These are phyloP conservation scores for Pseudoatta argentina DNA, from an alignment of 1,140 invertebrate species.

Conservation along the genomic window DNA sequence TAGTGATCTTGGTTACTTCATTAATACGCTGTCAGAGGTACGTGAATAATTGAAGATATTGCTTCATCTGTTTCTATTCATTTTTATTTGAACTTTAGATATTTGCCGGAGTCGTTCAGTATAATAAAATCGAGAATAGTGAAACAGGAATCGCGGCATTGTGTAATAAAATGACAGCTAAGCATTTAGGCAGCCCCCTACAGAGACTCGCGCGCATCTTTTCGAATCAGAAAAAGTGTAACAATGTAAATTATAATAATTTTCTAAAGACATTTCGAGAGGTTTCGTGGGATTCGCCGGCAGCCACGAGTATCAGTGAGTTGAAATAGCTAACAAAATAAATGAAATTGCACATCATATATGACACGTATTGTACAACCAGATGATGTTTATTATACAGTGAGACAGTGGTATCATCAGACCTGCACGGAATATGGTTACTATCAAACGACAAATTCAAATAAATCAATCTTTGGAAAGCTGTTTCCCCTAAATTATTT, in stretches of 20 bases:
- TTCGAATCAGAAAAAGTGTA: background rate
- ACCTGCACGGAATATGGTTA: conserved; percentile 95
- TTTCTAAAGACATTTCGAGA: conserved; percentile 52
- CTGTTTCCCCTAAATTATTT: conserved; percentile 88
- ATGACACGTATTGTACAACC: background rate
- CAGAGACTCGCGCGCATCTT: conserved; percentile 74
- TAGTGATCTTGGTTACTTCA: conserved; percentile 86
- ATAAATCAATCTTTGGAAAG: conserved; percentile 89
- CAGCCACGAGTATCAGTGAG: conserved; percentile 44
- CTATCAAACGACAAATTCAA: conserved; percentile 90
- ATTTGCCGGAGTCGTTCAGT: conserved; percentile 87
- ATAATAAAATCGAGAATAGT: conserved; percentile 87
- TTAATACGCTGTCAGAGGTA: conserved; percentile 87
- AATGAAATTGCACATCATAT: background rate
- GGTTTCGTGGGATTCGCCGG: conserved; percentile 44
- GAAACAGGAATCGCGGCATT: conserved; percentile 87
- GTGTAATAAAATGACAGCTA: conserved; percentile 87
- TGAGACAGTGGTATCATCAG: conserved; percentile 92
- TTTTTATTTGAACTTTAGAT: conserved; percentile 53
- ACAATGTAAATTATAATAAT: conserved; percentile 65
- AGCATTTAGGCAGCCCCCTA: conserved; percentile 68
- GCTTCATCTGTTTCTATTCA: conserved; percentile 1
- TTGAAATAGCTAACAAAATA: conserved; percentile 19
- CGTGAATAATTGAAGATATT: background rate
- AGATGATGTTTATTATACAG: conserved; percentile 79